Evolutionary conservation across 2,113 vertebrate genomes (phyloP).

Genomic region (Neotoma lepida): DNA sequence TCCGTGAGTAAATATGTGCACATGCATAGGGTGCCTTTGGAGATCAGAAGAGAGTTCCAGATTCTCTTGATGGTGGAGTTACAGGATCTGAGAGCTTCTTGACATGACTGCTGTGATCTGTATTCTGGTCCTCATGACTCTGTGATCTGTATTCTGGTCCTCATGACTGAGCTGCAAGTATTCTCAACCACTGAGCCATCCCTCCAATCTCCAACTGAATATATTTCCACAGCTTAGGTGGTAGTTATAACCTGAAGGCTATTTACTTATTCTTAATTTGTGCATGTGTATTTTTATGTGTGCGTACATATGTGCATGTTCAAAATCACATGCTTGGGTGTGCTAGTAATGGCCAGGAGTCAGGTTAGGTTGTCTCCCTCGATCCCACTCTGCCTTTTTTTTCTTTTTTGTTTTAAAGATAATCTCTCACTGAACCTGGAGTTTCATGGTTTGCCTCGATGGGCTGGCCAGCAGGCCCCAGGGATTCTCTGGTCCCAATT

Average conservation of each 20-base stretch:
- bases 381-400: background rate
- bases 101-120: background rate
- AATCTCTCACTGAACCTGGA: background rate
- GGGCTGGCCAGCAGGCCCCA: background rate
- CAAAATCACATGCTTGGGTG: background rate
- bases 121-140: background rate
- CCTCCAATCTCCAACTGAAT: background rate
- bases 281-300: background rate
- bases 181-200: background rate
- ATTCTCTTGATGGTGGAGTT: background rate
- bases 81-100: too few species aligned
- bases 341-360: background rate
- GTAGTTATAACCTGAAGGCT: background rate
- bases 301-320: background rate
- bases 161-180: background rate
- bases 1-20: background rate
- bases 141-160: background rate
- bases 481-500: background rate
- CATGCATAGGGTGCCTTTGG: background rate
- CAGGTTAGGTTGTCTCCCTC: background rate
- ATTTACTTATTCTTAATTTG: background rate
- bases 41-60: background rate
- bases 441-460: background rate
- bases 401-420: background rate
- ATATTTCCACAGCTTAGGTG: background rate